Base-by-base conservation (phyloP, 2,113 vertebrate genomes). In the Stigmatopora argus region DNA sequence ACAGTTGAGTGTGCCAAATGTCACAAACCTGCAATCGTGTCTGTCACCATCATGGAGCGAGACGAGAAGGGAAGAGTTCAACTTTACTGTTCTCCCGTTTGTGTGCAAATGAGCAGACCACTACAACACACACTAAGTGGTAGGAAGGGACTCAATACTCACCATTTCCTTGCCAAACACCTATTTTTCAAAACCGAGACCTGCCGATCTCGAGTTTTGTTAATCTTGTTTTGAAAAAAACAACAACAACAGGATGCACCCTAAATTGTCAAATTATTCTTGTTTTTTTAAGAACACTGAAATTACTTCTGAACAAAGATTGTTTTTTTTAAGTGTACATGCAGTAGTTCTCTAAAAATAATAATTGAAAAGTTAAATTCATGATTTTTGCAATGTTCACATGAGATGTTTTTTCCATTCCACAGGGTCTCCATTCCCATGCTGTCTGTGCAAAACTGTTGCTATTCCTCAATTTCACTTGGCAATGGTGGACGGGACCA, bases 401-500 rank as follows among this genome's bases (percentile, higher is more conserved):
- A 14, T 13, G 21, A 23, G 3, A 19, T 35, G 14, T 64, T 56
- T 13, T 57, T 1, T 49, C 18, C 9, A 0, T 65, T 65, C 19
- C 31, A 2, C 8, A 98, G 96, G 94, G 87, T 85, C 93, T 70
- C 87, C 93, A 69, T 94, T 99, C 78, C 95, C 95, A 23, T 99
- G 96, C 87, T 93, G 93, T 83, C 92, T 91, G 84, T 99, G 96
- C 87, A 95, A 94, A 83, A 92, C 90, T 48, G 86, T 91, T 38
- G 91, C 94, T 23, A 90, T 95, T 80, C 95, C 96, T 83, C 95
- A 99, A 88, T 99, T 96, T 87, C 96, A 99, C 78, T 87, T 99
- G 85, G 95, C 95, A 67, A 98, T 97, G 94, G 94, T 94, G 67
- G 96, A 99, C 52, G 96, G 96, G 72, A 95, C 93, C 80, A 98